Conservation (phyloP, 2,797 vertebrate species). For the Cheirogaleus major region DNA sequence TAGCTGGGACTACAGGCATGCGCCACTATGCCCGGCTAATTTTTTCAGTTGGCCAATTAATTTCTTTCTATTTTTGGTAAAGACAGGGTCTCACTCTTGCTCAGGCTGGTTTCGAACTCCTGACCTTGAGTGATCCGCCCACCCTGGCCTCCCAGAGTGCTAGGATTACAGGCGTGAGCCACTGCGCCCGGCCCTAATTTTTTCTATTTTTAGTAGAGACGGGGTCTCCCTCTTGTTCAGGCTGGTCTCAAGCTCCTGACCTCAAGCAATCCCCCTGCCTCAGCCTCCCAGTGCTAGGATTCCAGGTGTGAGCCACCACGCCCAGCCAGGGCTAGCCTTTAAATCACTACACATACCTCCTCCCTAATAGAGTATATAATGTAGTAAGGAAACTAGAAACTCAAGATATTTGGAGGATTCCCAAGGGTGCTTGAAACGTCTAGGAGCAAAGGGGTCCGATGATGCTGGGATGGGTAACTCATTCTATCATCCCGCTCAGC, state of each 20-base stretch:
- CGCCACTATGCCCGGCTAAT: too few relatives aligned
- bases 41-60: too few relatives aligned
- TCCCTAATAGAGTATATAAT: accelerated
- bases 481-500: not conserved
- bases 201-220: not conserved
- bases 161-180: too few relatives aligned
- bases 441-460: not conserved
- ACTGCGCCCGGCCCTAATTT: too few relatives aligned
- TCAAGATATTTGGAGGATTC: not conserved
- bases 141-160: too few relatives aligned
- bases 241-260: not conserved
- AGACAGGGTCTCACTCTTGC: too few relatives aligned
- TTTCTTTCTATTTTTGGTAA: too few relatives aligned
- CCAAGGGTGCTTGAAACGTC: not conserved
- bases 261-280: not conserved
- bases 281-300: not conserved
- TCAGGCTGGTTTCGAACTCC: too few relatives aligned
- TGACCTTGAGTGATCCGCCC: too few relatives aligned
- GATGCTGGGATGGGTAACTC: too few relatives aligned
- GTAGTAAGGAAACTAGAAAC: not conserved
- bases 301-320: not conserved
- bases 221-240: not conserved
- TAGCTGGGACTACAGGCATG: too few relatives aligned
- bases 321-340: not conserved
- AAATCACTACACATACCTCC: accelerated